phyloP scores from a whole-genome alignment of 2,888 invertebrate genomes.

The Frankliniella fusca region DNA sequence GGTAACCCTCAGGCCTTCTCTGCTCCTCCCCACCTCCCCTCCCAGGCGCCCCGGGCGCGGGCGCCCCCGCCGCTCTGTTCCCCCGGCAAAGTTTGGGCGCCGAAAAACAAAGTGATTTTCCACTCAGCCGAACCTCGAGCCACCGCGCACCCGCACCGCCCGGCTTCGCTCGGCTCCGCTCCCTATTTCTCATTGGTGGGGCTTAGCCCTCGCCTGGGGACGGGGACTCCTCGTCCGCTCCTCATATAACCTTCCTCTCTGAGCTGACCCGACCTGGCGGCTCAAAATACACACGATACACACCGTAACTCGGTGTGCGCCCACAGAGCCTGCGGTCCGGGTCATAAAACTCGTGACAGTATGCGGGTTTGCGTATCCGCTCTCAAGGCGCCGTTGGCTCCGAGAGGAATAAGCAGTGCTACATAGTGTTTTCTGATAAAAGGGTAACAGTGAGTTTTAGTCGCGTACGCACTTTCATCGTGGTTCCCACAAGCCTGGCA shows the following conservation, averaged over 20 bases:
- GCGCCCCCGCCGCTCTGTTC: background rate
- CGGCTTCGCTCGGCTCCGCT: background rate
- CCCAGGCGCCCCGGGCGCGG: background rate
- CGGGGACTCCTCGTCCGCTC: no score
- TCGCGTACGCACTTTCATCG: no score
- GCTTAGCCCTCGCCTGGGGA: background rate
- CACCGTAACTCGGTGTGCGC: background rate
- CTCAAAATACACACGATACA: background rate
- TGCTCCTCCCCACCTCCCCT: background rate
- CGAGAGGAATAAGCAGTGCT: no score
- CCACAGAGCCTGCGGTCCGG: background rate
- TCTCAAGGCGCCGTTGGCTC: no score
- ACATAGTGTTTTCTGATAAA: no score
- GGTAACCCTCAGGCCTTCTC: background rate
- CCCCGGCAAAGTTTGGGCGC: conserved; percentile 11
- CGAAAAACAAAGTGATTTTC: conserved; percentile 26
- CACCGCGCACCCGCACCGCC: background rate
- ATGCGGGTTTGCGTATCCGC: no score
- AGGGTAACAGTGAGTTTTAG: no score
- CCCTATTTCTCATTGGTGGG: background rate
- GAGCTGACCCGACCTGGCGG: background rate
- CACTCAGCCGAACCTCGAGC: conserved; percentile 13
- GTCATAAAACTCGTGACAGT: background rate
- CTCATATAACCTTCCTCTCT: no score
- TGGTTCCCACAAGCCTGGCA: no score